Conservation (phyloP, 2,888 invertebrate genomes). For the Drosophila niveifrons region DNA sequence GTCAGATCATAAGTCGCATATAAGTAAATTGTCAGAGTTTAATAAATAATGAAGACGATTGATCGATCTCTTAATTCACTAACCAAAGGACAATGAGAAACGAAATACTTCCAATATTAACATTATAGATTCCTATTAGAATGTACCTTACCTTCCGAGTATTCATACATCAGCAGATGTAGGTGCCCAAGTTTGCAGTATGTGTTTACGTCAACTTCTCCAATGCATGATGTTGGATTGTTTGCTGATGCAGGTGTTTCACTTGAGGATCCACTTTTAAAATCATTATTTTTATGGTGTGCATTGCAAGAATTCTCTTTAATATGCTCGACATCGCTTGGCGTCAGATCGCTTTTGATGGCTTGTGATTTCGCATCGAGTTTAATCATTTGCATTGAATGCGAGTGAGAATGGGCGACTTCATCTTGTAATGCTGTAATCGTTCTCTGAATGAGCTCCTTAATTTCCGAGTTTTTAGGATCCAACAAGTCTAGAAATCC, state of each 20-base stretch:
- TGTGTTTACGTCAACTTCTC: conserved; percentile 92
- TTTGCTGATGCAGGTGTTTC: conserved; percentile 50
- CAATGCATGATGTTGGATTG: conserved; percentile 53
- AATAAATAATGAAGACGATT: neutral
- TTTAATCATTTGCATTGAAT: conserved; percentile 86
- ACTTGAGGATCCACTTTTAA: conserved; percentile 29
- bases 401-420: conserved; percentile 91
- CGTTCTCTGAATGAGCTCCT: conserved; percentile 93
- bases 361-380: conserved; percentile 49
- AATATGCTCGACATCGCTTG: conserved; percentile 34
- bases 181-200: conserved; percentile 98
- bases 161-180: conserved; percentile 96
- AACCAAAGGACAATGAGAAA: neutral
- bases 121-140: neutral
- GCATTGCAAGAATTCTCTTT: conserved; percentile 44
- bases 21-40: neutral
- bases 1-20: neutral
- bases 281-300: conserved; percentile 15
- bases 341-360: conserved; percentile 33
- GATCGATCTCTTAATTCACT: neutral
- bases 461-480: conserved; percentile 92
- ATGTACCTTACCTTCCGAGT: conserved; percentile 92
- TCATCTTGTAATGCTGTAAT: conserved; percentile 94
- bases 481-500: conserved; percentile 94
- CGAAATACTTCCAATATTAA: no score